Conservation (phyloP, 2,888 invertebrate species). For the Torymus texanus region DNA sequence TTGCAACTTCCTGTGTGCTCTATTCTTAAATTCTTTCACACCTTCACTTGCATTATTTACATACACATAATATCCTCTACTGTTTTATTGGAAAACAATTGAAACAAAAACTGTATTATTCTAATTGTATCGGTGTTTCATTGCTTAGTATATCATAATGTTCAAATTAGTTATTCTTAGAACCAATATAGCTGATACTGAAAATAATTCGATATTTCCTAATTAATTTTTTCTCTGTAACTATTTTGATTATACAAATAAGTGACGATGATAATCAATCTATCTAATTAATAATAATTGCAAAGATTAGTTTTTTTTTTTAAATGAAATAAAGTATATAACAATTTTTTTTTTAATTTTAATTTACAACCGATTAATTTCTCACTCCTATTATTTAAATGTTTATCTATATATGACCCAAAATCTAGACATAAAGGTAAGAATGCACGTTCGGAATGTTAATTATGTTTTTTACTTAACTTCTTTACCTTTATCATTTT, state of each 20-base stretch:
- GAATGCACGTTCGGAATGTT: conserved; percentile 46
- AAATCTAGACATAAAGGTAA: conserved; percentile 52
- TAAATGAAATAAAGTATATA: background rate
- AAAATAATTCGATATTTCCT: conserved; percentile 44
- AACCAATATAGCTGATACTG: conserved; percentile 54
- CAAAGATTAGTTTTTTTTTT: background rate
- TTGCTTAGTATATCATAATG: conserved; percentile 27
- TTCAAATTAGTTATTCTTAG: conserved; percentile 16
- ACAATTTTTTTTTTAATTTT: background rate
- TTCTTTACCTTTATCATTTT: conserved; percentile 2
- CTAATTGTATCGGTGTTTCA: conserved; percentile 35
- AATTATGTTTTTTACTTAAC: conserved; percentile 37
- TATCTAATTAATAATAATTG: background rate
- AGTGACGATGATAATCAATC: conserved; percentile 16
- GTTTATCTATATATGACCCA: conserved; percentile 33
- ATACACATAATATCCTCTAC: conserved; percentile 13
- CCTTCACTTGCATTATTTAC: conserved; percentile 53
- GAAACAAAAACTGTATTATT: conserved; percentile 8
- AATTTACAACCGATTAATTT: background rate
- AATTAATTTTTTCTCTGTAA: conserved; percentile 20
- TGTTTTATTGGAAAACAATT: background rate
- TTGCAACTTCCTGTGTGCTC: conserved; percentile 13
- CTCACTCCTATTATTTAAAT: conserved; percentile 14
- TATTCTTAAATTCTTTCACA: conserved; percentile 39
- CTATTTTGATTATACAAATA: conserved; percentile 24